Conservation (phyloP, 2,888 invertebrate genomes). For the Aleiodes leptofemur region DNA sequence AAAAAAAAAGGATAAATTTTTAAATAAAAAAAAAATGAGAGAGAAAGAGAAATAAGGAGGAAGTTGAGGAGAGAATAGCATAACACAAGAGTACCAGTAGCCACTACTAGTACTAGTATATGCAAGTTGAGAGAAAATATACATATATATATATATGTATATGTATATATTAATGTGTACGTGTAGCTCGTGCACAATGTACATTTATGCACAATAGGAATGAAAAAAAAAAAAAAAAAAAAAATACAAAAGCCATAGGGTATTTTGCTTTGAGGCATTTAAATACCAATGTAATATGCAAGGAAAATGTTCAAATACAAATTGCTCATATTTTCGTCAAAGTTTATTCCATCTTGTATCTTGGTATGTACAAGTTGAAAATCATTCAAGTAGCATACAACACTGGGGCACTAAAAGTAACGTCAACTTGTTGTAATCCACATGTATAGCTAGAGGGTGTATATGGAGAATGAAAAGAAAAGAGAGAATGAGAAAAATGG, state of each 20-base stretch:
- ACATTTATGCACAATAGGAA: slow-evolving; percentile 48
- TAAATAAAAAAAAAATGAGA: slow-evolving; percentile 10
- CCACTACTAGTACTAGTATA: not conserved
- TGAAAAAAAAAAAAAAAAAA: too few relatives aligned
- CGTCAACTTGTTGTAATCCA: too few relatives aligned
- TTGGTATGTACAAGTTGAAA: slow-evolving; percentile 12
- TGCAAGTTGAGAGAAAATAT: not conserved
- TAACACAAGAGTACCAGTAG: slow-evolving; percentile 21
- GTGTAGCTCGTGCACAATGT: slow-evolving; percentile 48
- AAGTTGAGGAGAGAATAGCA: not conserved
- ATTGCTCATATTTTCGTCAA: slow-evolving; percentile 37
- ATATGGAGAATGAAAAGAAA: too few relatives aligned
- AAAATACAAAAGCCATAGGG: slow-evolving; percentile 49
- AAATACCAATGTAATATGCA: slow-evolving; percentile 27
- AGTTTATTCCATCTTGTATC: slow-evolving; percentile 30
- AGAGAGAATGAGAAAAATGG: too few relatives aligned
- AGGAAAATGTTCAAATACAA: slow-evolving; percentile 39
- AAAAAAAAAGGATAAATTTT: slow-evolving; percentile 33
- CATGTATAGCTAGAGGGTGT: too few relatives aligned
- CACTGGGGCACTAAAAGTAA: too few relatives aligned
- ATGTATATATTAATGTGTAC: too few relatives aligned
- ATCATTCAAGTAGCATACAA: not conserved
- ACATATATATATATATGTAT: not conserved
- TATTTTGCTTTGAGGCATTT: slow-evolving; percentile 31
- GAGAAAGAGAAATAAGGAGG: slow-evolving; percentile 22